A percentile compares a stretch with the other conserved stretches of the same genome.
Conservation (phyloP, 2,888 invertebrate species). For the Pristionchus arcanus region DNA sequence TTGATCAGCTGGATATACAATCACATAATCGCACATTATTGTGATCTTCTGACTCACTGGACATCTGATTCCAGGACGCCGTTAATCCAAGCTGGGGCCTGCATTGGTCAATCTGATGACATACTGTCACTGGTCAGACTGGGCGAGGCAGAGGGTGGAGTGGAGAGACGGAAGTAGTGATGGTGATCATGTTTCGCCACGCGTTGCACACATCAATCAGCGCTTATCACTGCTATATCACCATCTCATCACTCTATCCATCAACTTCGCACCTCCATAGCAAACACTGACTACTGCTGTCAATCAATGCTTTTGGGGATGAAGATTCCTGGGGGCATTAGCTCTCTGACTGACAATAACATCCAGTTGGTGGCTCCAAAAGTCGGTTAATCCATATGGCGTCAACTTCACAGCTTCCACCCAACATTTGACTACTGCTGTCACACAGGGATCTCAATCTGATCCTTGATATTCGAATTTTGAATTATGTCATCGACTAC, state of each 20-base stretch:
- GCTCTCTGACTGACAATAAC: too few species aligned
- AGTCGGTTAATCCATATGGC: not conserved
- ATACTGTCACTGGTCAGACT: not conserved
- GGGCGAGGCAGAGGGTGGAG: not conserved
- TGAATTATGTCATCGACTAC: not conserved
- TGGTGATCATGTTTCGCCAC: not conserved
- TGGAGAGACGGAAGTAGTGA: not conserved
- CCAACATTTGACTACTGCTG: not conserved
- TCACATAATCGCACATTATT: not conserved
- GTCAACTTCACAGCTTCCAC: not conserved
- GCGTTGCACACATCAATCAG: constrained; percentile 23
- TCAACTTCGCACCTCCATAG: not conserved
- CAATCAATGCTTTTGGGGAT: not conserved
- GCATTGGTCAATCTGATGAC: not conserved
- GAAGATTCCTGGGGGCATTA: too few species aligned
- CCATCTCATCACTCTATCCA: constrained; percentile 5
- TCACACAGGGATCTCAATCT: not conserved
- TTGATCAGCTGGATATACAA: not conserved
- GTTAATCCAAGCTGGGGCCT: not conserved
- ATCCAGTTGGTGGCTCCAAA: too few species aligned
- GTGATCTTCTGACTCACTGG: too few species aligned
- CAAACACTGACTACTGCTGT: not conserved
- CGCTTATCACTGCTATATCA: constrained; percentile 10
- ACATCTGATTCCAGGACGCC: too few species aligned
- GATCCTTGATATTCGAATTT: not conserved